Evolutionary conservation across 2,888 invertebrate species (phyloP).

Genomic region (Andrena minutula): DNA sequence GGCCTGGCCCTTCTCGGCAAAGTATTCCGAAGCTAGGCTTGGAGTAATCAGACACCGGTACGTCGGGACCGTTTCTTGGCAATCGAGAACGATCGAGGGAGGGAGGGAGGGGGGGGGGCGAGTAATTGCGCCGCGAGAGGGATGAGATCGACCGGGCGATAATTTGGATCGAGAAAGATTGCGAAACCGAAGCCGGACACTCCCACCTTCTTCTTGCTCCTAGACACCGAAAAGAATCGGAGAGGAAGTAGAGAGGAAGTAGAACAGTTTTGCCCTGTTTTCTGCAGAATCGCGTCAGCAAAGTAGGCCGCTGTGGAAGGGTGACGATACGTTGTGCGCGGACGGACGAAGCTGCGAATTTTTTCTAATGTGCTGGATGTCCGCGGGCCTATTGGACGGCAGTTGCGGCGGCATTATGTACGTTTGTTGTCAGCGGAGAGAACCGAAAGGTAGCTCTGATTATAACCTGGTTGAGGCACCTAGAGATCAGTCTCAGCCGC

Average conservation of each 20-base stretch:
- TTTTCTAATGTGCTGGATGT: conserved; percentile 96
- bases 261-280: conserved; percentile 65
- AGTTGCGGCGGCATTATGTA: conserved; percentile 93
- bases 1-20: not conserved
- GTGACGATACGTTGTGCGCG: conserved; percentile 87
- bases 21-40: conserved; percentile 66
- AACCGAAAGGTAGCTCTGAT: conserved; percentile 82
- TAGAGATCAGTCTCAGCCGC: conserved; percentile 81
- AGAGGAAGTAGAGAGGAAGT: not conserved
- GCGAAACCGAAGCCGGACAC: not conserved
- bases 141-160: not conserved
- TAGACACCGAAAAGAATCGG: not conserved
- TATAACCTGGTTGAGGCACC: conserved; percentile 82
- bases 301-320: conserved; percentile 83
- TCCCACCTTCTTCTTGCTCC: not conserved
- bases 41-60: conserved; percentile 62
- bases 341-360: conserved; percentile 95
- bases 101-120: not conserved
- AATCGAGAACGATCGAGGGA: not conserved
- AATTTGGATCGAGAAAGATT: not conserved
- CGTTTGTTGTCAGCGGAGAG: conserved; percentile 93
- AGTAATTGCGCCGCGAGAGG: not conserved
- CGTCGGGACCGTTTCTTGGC: not conserved
- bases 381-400: conserved; percentile 94
- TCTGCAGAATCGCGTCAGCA: conserved; percentile 83